Evolutionary conservation across 2,888 invertebrate species (phyloP), one percentile per base, ranked within the genome.

Genomic region (Eupithecia dodoneata): DNA sequence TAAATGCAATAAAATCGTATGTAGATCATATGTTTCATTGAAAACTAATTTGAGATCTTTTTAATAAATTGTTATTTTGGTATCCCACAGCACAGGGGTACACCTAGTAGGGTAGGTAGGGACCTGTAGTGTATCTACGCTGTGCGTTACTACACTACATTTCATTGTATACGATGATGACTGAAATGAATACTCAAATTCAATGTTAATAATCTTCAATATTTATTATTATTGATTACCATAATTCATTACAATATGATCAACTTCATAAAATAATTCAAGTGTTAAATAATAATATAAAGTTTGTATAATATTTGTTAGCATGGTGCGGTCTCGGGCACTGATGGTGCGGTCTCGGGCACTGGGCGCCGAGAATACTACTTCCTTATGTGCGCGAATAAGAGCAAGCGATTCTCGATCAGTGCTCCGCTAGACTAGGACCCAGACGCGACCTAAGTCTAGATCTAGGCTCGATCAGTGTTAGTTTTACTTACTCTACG

Each of bases 311-410:
- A 84, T 69, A 83, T 83, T 67, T 77, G 82, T 81, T 81, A 84
- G 80, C 10, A 82, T 79, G 76, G 81, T 80, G 75, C 63, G 63
- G 84, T 84, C 79, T 74, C 78, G 80, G 84, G 83, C 84, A 30
- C 30, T n/a, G n/a, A 82, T 79, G 76, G 81, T 80, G 75, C 63
- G 63, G 84, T 84, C 79, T 74, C 78, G 10, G 65, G 13, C 65
- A 41, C 65, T 83, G 81, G 73, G 76, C 80, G 52, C 72, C 86
- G 82, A 87, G 92, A 91, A 93, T 91, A 80, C 94, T 82, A 89
- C 93, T 94, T 87, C 87, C 94, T 94, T 94, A 93, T 92, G 87
- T 91, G 85, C 78, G 81, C 76, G 84, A 91, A 94, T 93, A 94
- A 94, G 94, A 87, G 86, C 86, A 92, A 92, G 92, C 90, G 92